A percentile compares a stretch with the other conserved stretches of the same genome.
phyloP scores from a whole-genome alignment of 92 coral and sea anemone genomes.

The Epizoanthus ramosus region DNA sequence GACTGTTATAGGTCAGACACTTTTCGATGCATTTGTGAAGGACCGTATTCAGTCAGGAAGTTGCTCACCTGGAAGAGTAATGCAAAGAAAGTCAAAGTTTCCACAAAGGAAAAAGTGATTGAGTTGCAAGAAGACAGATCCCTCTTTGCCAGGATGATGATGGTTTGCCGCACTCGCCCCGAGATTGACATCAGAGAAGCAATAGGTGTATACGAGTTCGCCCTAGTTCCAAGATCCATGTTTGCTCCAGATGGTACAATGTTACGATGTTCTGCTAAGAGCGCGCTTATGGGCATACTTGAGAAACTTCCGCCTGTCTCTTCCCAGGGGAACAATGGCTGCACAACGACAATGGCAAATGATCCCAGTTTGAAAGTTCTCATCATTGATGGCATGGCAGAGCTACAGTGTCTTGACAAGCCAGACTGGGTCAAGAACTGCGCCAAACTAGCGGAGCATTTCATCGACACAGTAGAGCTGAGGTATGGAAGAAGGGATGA shows the following conservation, averaged over 20 bases:
- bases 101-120: constrained; percentile 1
- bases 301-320: background rate
- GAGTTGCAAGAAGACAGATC: constrained; percentile 26
- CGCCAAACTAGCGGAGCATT: background rate
- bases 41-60: constrained; percentile 5
- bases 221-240: constrained; percentile 18
- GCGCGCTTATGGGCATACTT: constrained; percentile 21
- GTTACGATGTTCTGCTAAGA: constrained; percentile 27
- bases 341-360: background rate
- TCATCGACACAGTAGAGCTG: too few relatives aligned
- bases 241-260: constrained; percentile 40
- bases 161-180: constrained; percentile 18
- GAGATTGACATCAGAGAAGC: constrained; percentile 21
- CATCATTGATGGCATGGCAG: constrained; percentile 40
- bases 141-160: constrained; percentile 35
- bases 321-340: too few relatives aligned
- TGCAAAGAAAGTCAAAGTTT: constrained; percentile 22
- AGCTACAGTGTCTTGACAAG: constrained; percentile 42
- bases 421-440: constrained; percentile 31
- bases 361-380: constrained; percentile 10
- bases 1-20: too few relatives aligned
- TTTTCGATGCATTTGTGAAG: background rate
- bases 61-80: constrained; percentile 17
- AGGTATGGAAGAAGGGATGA: too few relatives aligned
- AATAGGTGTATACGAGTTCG: constrained; percentile 17